Base-by-base conservation (phyloP, 2,113 vertebrate species). In the Anhinga rufa region DNA sequence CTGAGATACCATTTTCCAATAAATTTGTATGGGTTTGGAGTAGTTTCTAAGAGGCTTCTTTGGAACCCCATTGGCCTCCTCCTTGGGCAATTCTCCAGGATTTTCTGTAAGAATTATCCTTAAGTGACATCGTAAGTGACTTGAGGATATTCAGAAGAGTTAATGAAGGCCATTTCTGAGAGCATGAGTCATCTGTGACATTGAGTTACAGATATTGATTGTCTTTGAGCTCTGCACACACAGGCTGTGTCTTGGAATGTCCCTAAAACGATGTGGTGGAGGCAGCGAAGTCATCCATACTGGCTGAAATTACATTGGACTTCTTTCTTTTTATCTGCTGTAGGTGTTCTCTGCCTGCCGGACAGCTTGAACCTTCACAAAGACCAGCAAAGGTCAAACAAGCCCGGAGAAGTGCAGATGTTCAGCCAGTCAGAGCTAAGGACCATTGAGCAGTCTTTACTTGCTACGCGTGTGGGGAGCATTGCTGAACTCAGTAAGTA, bases 401-500 rank as follows among this genome's bases (percentile, higher is more conserved):
- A 99, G 95, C 98, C 99, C 0, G 98, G 98, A n/a, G 99, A 99
- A 49, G 98, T 98, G 54, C 98, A 98, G 91, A 98, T 99, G 98
- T 99, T 99, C 98, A 99, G 99, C 97, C 99, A 99, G 97, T 98
- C 99, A 1, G 99, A 99, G 97, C 97, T 99, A 40, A 98, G 99
- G 89, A 99, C 99, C 95, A 98, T 99, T 0, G 99, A 99, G 82
- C 99, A 99, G 97, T 99, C 99, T 72, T 97, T 99, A 58, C 97
- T 99, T 96, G 99, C 99, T 95, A 99, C 99, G 0, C 98, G 99
- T 0, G 99, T 99, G 96, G 99, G 99, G 94, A 99, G 99, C 98
- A 99, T 99, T 68, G 98, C 99, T 4, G 99, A 99, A 81, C 99
- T 99, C 98, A 99, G 99, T 99, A 97, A 99, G 99, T 98, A 92